Evolutionary conservation across 2,113 vertebrate species (phyloP), one percentile per base, ranked within the genome.

Genomic region (Engystomops pustulosus): DNA sequence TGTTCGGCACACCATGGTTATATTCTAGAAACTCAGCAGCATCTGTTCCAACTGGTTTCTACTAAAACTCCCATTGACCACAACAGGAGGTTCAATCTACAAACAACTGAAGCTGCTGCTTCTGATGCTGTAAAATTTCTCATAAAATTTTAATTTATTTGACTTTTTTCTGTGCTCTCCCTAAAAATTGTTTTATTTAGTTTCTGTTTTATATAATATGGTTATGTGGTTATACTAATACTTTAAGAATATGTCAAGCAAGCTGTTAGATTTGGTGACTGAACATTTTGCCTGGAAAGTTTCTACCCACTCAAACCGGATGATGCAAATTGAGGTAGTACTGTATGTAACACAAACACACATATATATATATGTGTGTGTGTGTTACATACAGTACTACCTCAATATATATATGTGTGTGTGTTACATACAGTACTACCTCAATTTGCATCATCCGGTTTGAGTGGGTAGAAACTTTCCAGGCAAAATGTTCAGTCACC

Each of bases 1-100:
- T 17, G 23, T 17, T 45, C 49, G 36, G 70, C 70, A 49, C 44
- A 15, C 20, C 14, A 74, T 6, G 1, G 23, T 30, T 23, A 18
- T 18, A 30, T 27, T 17, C 70, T 30, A 74, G 14, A 47, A 74
- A 74, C 44, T 74, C 12, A 6, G 20, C 44, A 74, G 17, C 36
- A 45, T 47, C 70, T 74, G 70, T 18, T 49, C 38, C 44, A 44
- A 44, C 36, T 74, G 70, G 38, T 47, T 74, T 27, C 20, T 49
- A 25, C 23, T 74, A 74, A 74, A 74, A 30, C 12, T 74, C 44
- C 70, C n/a, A 74, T 27, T 49, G 41, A 74, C 70, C 70, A 25
- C 70, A 74, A 44, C 44, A 49, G 70, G 70, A 74, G 44, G 9
- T 45, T n/a, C 18, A 1, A 6, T 62, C 25, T 30, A 18, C 4